phyloP scores from a whole-genome alignment of 2,888 invertebrate species.

The Cybosia mesomella region DNA sequence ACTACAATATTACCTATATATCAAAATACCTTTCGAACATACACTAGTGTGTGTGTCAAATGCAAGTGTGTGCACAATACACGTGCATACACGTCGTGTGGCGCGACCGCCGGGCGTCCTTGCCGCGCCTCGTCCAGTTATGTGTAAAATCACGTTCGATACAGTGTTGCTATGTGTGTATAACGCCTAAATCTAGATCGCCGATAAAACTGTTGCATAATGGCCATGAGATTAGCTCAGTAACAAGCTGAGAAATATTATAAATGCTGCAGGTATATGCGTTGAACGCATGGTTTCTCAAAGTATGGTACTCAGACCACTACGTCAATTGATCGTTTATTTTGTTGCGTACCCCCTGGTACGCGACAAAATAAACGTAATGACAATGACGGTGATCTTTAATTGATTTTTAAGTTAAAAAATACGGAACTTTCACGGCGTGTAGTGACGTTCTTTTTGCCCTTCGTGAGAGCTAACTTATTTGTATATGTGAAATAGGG shows the following conservation, averaged over 20 bases:
- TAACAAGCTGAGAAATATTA: constrained; percentile 1
- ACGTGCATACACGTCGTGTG: background rate
- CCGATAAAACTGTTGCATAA: constrained; percentile 15
- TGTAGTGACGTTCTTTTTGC: too few relatives aligned
- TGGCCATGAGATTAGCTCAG: constrained; percentile 10
- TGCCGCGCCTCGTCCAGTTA: constrained; percentile 45
- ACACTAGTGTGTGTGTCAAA: background rate
- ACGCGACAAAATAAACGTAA: too few relatives aligned
- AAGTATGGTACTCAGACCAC: too few relatives aligned
- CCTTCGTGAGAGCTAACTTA: too few relatives aligned
- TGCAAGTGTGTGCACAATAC: background rate
- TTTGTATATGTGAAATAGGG: too few relatives aligned
- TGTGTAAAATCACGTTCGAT: constrained; percentile 31
- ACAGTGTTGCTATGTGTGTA: constrained; percentile 21
- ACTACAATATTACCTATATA: constrained; percentile 8
- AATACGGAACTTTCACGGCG: too few relatives aligned
- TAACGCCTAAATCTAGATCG: constrained; percentile 22
- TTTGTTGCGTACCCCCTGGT: too few relatives aligned
- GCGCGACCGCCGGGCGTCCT: constrained; percentile 41
- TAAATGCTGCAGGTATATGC: background rate
- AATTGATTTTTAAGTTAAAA: too few relatives aligned
- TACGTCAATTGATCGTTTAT: too few relatives aligned
- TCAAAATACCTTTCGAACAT: constrained; percentile 31
- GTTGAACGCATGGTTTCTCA: background rate
- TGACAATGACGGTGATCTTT: too few relatives aligned